Base-by-base conservation (phyloP, 2,888 invertebrate species). In the Cerceris ruficornis region DNA sequence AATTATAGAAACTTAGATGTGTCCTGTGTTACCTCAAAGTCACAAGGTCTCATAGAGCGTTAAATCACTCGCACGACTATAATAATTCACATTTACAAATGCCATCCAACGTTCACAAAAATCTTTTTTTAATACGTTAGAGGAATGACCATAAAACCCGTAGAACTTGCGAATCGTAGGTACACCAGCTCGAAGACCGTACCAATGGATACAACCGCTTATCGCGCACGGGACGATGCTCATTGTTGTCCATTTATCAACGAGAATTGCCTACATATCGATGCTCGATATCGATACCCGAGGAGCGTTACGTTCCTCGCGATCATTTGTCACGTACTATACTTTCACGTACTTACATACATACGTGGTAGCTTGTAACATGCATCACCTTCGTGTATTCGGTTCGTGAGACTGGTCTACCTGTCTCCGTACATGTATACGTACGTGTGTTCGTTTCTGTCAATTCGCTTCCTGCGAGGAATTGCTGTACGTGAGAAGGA, bases 231-330 rank as follows among this genome's bases (percentile, higher is more conserved):
- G 54, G 41, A 57, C 60, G 69, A 60, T 42, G 52, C 60, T 59
- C 60, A 69, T 60, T 60, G 69, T 60, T 60, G 60, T 39, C 69
- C 69, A 69, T 69, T 69, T 60, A 60, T 69, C 69, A 69, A 14
- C 15, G 60, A 39, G 52, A 60, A 69, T 69, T 60, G 69, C 41
- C 17, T 69, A 57, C 42, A 17, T 69, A 69, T 69, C 69, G 69
- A 9, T 43, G 60, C 41, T 13, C 69, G 52, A 41, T 41, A 60
- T 60, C 69, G 69, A 69, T 69, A 59, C n/a, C 42, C 52, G 55
- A n/a, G 14, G 43, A 52, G 43, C 57, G 55, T 39, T 42, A 66
- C 57, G 55, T 14, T 43, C 46, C 59, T 50, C n/a, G 39, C 52
- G 54, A 64, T 52, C 52, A 52, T 64, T 64, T 64, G 64, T 64